A percentile compares a stretch with the other conserved stretches of the same genome.
Conservation (phyloP, 2,888 invertebrate species). For the Cerastis leucographa region DNA sequence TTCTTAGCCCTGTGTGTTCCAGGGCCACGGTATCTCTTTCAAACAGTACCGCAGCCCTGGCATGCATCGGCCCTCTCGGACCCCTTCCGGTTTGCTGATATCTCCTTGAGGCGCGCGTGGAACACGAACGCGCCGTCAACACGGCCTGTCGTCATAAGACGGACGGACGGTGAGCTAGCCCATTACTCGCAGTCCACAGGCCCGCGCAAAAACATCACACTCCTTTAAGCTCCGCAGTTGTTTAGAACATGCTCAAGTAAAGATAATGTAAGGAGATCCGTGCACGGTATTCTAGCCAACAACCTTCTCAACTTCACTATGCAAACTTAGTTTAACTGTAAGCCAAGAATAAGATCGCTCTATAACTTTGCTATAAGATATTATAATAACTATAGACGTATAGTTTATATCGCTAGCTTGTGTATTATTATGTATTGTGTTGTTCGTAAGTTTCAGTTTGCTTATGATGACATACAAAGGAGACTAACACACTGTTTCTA, state of each 20-base stretch:
- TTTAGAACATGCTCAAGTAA: neutral
- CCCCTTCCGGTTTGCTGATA: too few relatives aligned
- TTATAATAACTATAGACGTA: conserved; percentile 7
- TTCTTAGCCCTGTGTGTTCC: too few relatives aligned
- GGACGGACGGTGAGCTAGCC: too few relatives aligned
- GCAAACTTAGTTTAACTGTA: conserved; percentile 16
- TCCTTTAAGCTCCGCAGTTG: neutral
- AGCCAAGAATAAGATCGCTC: conserved; percentile 19
- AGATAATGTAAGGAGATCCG: conserved; percentile 13
- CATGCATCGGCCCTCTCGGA: too few relatives aligned
- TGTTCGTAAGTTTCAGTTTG: neutral
- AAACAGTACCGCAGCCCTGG: too few relatives aligned
- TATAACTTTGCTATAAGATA: conserved; percentile 15
- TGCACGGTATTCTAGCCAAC: conserved; percentile 9
- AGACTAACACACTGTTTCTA: too few relatives aligned
- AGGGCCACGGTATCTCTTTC: too few relatives aligned
- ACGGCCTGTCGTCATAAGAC: too few relatives aligned
- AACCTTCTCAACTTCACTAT: conserved; percentile 16
- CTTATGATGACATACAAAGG: neutral
- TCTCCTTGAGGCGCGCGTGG: too few relatives aligned
- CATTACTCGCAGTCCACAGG: too few relatives aligned
- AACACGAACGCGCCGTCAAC: too few relatives aligned
- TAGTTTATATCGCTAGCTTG: conserved; percentile 2
- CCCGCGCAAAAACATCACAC: neutral
- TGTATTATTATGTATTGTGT: conserved; percentile 2